Evolutionary conservation across 2,888 invertebrate genomes (phyloP).

Genomic region (Tuberolachnus salignus): DNA sequence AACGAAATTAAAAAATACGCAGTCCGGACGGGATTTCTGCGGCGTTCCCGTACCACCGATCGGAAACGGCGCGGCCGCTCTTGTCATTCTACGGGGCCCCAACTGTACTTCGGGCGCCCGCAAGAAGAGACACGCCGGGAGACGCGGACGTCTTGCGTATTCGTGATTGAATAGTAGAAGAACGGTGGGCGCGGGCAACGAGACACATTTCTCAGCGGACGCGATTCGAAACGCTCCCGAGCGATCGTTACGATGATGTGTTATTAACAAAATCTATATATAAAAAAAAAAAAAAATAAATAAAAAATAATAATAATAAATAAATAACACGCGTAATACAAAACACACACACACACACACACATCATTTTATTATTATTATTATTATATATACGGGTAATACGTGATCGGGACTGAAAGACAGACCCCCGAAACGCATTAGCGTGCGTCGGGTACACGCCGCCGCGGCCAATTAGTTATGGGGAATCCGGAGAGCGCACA

Average conservation of each 20-base stretch:
- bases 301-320: conserved; percentile 25
- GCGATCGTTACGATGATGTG: conserved; percentile 17
- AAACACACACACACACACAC: neutral
- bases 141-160: too few species aligned
- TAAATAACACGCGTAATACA: conserved; percentile 12
- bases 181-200: too few species aligned
- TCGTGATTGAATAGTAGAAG: neutral
- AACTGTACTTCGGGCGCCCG: too few species aligned
- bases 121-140: too few species aligned
- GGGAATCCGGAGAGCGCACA: conserved; percentile 38
- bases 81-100: too few species aligned
- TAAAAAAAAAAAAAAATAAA: neutral
- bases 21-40: too few species aligned
- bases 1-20: too few species aligned
- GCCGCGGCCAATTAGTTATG: conserved; percentile 51
- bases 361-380: neutral
- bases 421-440: conserved; percentile 35
- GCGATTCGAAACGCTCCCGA: conserved; percentile 44
- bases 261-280: conserved; percentile 42
- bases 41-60: neutral
- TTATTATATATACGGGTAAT: neutral
- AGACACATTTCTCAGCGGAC: conserved; percentile 38
- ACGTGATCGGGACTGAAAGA: neutral
- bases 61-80: too few species aligned
- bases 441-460: conserved; percentile 5